Percentiles rank a stretch among this genome's conserved stretches.
Evolutionary conservation across 2,797 vertebrate genomes (phyloP).

Genomic region (Hoplostethus atlanticus): DNA sequence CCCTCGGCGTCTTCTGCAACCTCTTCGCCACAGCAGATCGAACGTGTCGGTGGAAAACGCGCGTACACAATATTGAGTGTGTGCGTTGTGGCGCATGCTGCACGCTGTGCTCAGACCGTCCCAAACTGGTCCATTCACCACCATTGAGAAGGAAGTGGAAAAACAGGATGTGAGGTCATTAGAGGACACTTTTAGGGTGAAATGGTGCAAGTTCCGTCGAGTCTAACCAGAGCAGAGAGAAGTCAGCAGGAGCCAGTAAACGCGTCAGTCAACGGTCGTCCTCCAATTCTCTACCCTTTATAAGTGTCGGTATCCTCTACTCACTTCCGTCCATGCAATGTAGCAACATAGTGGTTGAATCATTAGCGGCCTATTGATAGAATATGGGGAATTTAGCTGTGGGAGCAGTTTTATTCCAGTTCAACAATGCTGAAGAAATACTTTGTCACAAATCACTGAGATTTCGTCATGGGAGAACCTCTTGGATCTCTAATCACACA

Average conservation of each 20-base stretch:
- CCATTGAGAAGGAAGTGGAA: conserved; percentile 65
- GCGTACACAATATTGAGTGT: too few relatives aligned
- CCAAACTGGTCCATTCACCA: conserved; percentile 66
- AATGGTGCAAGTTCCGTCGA: conserved; percentile 28
- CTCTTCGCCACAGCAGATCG: too few relatives aligned
- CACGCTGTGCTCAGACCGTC: conserved; percentile 66
- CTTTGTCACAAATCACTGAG: too few relatives aligned
- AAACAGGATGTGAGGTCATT: conserved; percentile 84
- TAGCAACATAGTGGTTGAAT: too few relatives aligned
- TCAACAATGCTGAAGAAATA: neutral
- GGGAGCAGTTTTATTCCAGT: conserved; percentile 14
- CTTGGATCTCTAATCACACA: neutral
- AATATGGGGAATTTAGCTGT: neutral
- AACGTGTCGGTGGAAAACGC: too few relatives aligned
- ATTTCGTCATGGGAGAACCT: too few relatives aligned
- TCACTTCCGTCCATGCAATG: too few relatives aligned
- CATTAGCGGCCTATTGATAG: too few relatives aligned
- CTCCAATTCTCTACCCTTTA: too few relatives aligned
- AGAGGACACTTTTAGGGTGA: conserved; percentile 52
- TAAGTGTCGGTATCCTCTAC: too few relatives aligned
- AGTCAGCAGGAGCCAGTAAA: too few relatives aligned
- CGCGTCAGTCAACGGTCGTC: too few relatives aligned
- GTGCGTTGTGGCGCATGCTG: neutral
- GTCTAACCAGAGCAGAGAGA: neutral
- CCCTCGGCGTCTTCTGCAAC: neutral